Conservation (phyloP, 1,140 invertebrate species). For the Diprion similis region DNA sequence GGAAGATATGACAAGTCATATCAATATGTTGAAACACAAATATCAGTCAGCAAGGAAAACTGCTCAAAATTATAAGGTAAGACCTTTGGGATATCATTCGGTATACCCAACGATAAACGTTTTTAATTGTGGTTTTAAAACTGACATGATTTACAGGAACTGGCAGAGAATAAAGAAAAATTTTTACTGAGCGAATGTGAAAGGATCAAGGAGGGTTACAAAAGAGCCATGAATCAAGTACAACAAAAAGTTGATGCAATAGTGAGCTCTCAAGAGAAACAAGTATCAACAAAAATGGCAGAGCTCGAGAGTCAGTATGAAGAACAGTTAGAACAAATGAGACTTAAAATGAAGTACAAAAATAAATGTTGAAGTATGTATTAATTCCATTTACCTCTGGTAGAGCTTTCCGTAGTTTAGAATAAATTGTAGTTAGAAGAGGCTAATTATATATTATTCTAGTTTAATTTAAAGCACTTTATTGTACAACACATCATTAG, state of each 20-base stretch:
- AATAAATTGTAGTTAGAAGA: slow-evolving; percentile 52
- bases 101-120: slow-evolving; percentile 2
- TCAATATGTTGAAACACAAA: slow-evolving; percentile 42
- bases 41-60: slow-evolving; percentile 46
- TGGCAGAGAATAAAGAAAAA: slow-evolving; percentile 44
- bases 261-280: slow-evolving; percentile 40
- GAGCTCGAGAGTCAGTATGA: slow-evolving; percentile 43
- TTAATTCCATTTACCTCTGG: slow-evolving; percentile 50
- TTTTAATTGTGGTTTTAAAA: neutral
- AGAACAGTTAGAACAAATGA: slow-evolving; percentile 47
- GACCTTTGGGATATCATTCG: neutral
- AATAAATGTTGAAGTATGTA: slow-evolving; percentile 53
- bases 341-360: slow-evolving; percentile 56
- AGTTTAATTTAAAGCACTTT: slow-evolving; percentile 53
- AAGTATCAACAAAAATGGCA: slow-evolving; percentile 43
- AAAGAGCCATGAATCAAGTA: slow-evolving; percentile 48
- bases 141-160: slow-evolving; percentile 37
- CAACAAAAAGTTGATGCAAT: slow-evolving; percentile 46
- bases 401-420: slow-evolving; percentile 50
- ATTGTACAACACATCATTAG: slow-evolving; percentile 52
- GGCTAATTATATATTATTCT: slow-evolving; percentile 50
- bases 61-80: slow-evolving; percentile 54
- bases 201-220: slow-evolving; percentile 50
- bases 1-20: slow-evolving; percentile 37
- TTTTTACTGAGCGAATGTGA: slow-evolving; percentile 44